Conservation (phyloP, 2,888 invertebrate genomes). For the Apodemia mormo region DNA sequence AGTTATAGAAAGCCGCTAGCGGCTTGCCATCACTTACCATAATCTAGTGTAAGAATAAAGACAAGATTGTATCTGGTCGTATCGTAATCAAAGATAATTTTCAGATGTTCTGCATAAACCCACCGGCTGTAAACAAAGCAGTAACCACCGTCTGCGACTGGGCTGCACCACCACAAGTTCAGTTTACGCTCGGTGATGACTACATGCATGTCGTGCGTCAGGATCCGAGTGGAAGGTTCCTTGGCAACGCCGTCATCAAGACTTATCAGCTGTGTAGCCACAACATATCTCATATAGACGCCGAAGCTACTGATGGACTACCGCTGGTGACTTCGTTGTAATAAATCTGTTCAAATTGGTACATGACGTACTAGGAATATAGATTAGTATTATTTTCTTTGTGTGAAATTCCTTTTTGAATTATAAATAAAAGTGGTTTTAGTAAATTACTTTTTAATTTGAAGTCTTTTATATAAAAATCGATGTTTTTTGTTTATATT, state of each 20-base stretch:
- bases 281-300: constrained; percentile 40
- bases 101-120: constrained; percentile 64
- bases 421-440: too few relatives aligned
- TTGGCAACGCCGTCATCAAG: constrained; percentile 62
- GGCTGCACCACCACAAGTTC: constrained; percentile 64
- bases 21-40: too few relatives aligned
- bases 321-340: not conserved
- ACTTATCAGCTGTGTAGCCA: constrained; percentile 66
- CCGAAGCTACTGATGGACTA: not conserved
- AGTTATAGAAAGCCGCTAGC: too few relatives aligned
- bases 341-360: not conserved
- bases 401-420: too few relatives aligned
- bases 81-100: constrained; percentile 32
- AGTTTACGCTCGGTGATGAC: constrained; percentile 63
- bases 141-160: constrained; percentile 66
- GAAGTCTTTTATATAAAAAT: too few relatives aligned
- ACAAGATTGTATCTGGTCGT: too few relatives aligned
- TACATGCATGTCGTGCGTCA: constrained; percentile 64
- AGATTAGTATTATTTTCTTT: too few relatives aligned
- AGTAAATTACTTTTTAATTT: too few relatives aligned
- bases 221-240: constrained; percentile 56
- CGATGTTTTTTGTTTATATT: too few relatives aligned
- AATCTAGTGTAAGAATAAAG: too few relatives aligned
- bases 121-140: constrained; percentile 57
- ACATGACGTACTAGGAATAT: too few relatives aligned